Evolutionary conservation across 2,888 invertebrate species (phyloP), one percentile per base, ranked within the genome.

Genomic region (Nematopogon swammerdamellus): DNA sequence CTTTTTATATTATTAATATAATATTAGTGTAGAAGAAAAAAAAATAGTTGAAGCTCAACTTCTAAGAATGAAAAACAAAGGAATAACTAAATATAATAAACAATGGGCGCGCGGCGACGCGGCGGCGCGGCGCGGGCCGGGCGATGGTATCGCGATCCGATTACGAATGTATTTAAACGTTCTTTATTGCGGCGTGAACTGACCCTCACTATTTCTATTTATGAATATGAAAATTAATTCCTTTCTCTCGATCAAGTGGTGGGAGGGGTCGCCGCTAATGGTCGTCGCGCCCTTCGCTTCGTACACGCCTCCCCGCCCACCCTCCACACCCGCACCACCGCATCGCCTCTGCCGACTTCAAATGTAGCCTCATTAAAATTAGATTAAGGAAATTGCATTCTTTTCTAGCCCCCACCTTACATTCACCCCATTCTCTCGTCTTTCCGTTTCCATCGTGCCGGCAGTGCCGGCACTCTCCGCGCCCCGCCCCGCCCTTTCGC

Each of bases 311-410:
- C 42, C 19, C 30, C 43, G 19, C 46, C 48, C 46, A 44, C 57
- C 59, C 61, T 57, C 57, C 43, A 48, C 48, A 50, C 50, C 51
- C 50, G 51, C n/a, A n/a, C 47, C 51, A 46, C 52, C 57, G 56
- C 58, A 56, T 59, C 59, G 60, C 59, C 36, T 3, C 45, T 29
- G 46, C 36, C 20, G 2, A 14, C 16, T 46, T 42, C 18, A 46
- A 36, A 43, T 44, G 47, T 42, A 43, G 49, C 47, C 52, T 53
- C 52, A 50, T 55, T 52, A 53, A 55, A 55, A 55, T 51, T 52
- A 53, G 50, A 55, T 55, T 52, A 55, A 51, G 53, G 51, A 55
- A 55, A 55, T 54, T 54, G 52, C 51, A 50, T 54, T 51, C 49
- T 54, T 54, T 50, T 46, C 49, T 42, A 44, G 45, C n/a, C 18